Evolutionary conservation across 2,888 invertebrate genomes (phyloP).

Genomic region (Vannuccia rotundouncinata): DNA sequence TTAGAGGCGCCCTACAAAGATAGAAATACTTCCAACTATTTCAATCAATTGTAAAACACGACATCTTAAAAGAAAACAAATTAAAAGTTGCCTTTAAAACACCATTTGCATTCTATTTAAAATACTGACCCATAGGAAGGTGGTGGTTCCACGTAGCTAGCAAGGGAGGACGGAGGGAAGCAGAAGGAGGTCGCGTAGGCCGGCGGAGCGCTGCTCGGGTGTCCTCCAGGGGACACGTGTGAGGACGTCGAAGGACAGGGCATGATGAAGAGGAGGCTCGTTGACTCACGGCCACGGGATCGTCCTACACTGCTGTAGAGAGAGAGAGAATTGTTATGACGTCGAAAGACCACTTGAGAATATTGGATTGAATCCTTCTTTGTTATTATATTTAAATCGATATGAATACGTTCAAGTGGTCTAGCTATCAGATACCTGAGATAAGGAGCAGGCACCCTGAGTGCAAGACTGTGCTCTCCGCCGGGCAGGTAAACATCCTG

Average conservation of each 20-base stretch:
- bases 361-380: no score
- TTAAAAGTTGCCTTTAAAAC: no score
- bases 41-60: no score
- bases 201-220: not conserved
- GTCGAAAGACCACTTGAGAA: no score
- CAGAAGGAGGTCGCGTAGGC: not conserved
- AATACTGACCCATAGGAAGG: conserved; percentile 8
- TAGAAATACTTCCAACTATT: no score
- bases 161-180: not conserved
- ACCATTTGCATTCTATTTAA: no score
- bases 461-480: not conserved
- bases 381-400: not conserved
- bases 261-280: not conserved
- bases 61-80: no score
- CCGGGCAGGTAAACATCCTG: not conserved
- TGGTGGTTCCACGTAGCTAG: not conserved
- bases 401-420: no score
- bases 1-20: no score
- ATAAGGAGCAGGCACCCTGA: not conserved
- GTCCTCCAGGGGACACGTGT: not conserved
- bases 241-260: not conserved
- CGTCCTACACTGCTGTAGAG: not conserved
- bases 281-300: not conserved
- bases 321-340: not conserved
- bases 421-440: no score